Evolutionary conservation across 2,113 vertebrate genomes (phyloP).

Genomic region (Anoura caudifer): DNA sequence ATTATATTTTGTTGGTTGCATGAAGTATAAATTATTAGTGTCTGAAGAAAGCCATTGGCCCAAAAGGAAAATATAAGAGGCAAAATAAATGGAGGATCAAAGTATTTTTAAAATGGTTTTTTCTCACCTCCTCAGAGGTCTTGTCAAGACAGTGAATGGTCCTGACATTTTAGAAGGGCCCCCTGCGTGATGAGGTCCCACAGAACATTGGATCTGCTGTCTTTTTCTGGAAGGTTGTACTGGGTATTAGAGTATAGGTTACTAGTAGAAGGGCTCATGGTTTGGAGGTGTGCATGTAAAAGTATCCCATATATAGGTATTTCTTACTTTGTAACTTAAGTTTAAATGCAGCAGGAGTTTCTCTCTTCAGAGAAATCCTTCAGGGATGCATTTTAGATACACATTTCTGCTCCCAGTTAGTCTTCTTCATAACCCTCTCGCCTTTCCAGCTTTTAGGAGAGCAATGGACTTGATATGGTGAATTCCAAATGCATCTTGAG

Average conservation of each 20-base stretch:
- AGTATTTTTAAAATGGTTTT: neutral
- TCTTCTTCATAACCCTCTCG: neutral
- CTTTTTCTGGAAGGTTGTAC: neutral
- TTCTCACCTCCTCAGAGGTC: neutral
- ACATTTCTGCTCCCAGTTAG: too few relatives aligned
- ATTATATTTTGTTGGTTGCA: neutral
- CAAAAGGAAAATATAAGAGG: neutral
- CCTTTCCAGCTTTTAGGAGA: neutral
- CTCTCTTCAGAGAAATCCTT: neutral
- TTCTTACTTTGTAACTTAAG: neutral
- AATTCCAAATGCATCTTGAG: neutral
- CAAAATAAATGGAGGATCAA: neutral
- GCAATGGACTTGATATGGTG: neutral
- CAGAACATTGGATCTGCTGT: rapidly evolving
- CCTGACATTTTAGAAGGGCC: rapidly evolving
- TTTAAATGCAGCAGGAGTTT: neutral
- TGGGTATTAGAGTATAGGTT: neutral
- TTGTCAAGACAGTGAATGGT: neutral
- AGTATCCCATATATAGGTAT: neutral
- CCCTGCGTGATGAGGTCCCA: rapidly evolving
- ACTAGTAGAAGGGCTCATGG: neutral
- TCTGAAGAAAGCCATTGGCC: conserved; percentile 10
- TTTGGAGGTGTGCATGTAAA: neutral
- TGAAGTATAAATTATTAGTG: conserved; percentile 33
- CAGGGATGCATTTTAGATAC: neutral